A percentile compares a stretch with the other conserved stretches of the same genome.
Evolutionary conservation across 1,140 invertebrate genomes (phyloP).

Genomic region (Aleiodes sp.): DNA sequence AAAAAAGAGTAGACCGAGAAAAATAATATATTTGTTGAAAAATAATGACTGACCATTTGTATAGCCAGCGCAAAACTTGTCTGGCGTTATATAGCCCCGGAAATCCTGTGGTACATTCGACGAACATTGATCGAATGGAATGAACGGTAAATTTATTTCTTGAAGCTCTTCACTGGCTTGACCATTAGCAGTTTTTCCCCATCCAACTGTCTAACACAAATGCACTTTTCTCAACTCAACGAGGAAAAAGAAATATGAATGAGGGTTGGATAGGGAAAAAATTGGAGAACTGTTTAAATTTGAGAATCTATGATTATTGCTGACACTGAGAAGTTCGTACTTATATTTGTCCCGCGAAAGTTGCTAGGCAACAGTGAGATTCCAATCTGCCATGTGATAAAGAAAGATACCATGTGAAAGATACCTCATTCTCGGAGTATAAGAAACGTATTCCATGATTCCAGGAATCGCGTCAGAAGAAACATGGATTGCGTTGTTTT

Average conservation of each 20-base stretch:
- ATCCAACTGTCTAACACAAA: constrained; percentile 41
- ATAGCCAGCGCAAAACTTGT: constrained; percentile 50
- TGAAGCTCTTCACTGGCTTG: constrained; percentile 38
- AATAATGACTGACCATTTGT: constrained; percentile 43
- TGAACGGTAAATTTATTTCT: constrained; percentile 41
- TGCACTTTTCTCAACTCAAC: neutral
- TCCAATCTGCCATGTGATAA: too few relatives aligned
- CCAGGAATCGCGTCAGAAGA: too few relatives aligned
- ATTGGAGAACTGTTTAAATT: too few relatives aligned
- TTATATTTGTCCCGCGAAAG: too few relatives aligned
- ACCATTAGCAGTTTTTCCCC: constrained; percentile 43
- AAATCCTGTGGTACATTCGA: constrained; percentile 43
- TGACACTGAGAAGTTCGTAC: too few relatives aligned
- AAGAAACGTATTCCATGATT: too few relatives aligned
- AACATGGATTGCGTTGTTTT: too few relatives aligned
- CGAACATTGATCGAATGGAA: constrained; percentile 43
- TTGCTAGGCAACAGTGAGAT: too few relatives aligned
- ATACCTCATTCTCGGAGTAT: too few relatives aligned
- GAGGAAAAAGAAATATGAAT: neutral
- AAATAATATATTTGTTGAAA: constrained; percentile 19
- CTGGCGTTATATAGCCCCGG: constrained; percentile 42
- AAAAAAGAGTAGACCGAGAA: neutral
- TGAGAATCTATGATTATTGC: too few relatives aligned
- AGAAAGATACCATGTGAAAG: too few relatives aligned
- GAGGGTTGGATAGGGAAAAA: too few relatives aligned